Evolutionary conservation across 2,113 vertebrate genomes (phyloP), one percentile per base, ranked within the genome.

Genomic region (Lethenteron reissneri): DNA sequence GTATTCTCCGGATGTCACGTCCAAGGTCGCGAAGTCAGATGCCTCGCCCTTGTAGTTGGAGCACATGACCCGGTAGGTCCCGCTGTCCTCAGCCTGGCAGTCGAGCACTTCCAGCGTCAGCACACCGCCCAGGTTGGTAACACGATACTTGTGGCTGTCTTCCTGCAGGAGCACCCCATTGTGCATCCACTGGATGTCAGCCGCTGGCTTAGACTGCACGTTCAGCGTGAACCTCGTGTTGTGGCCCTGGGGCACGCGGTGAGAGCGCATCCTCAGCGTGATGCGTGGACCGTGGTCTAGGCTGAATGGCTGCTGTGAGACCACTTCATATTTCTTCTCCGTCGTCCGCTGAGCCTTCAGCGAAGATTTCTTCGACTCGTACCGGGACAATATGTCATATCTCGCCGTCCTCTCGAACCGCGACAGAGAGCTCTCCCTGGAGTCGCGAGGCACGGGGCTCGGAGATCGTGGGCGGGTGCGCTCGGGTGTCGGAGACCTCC

Each of bases 381-480:
- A 99, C 72, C 88, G 86, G 72, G 88, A 91, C 72, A 92, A 85
- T 76, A 88, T 92, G 77, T 99, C 90, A 76, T 95, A 85, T 78
- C 82, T 84, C 62, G 88, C 77, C 58, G 85, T 83, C 58, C 87
- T 82, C 56, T 94, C 92, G 80, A 97, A 95, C 74, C 90, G 85
- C 4, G 94, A 97, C 71, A 95, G 87, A 2, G 82, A 83, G 76
- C 85, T 84, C 72, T 81, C 85, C 74, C 80, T 85, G n/a, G 92
- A 88, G 64, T 68, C 64, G 25, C 64, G 64, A 25, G 64, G 64
- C 70, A 86, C 85, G 10, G 94, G 94, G 75, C 94, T 97, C 71
- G 94, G 94, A 73, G 94, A 99, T 6, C 94, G 89, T 57, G 94
- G 92, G n/a, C 94, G 89, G 25, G 94, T 81, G 77, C 84, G 87